A percentile compares a stretch with the other conserved stretches of the same genome.
Conservation (phyloP, 2,797 vertebrate genomes). For the Erethizon dorsatum region DNA sequence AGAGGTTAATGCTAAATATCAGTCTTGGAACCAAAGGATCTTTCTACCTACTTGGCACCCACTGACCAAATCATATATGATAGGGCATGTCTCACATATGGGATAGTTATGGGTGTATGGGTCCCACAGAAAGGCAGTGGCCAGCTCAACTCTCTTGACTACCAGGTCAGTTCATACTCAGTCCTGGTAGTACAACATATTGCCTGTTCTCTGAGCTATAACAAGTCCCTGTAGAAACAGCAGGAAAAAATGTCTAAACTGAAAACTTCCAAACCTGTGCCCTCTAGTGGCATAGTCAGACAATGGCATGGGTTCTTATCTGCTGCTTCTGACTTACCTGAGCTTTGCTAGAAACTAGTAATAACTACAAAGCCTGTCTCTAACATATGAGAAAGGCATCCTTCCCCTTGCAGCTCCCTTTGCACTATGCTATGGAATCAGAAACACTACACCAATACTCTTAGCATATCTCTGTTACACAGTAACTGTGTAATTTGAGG, state of each 20-base stretch:
- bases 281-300: slow-evolving; percentile 64
- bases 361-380: not conserved
- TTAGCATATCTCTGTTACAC: not conserved
- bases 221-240: not conserved
- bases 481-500: not conserved
- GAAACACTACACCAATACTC: not conserved
- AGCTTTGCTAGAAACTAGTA: not conserved
- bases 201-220: not conserved
- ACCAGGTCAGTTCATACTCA: not conserved
- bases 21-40: not conserved
- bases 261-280: slow-evolving; percentile 55
- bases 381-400: not conserved
- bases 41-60: not conserved
- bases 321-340: slow-evolving; percentile 9
- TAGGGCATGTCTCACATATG: not conserved
- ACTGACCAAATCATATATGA: not conserved
- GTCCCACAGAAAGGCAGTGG: not conserved
- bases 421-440: not conserved
- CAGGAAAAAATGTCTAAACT: not conserved
- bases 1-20: not conserved
- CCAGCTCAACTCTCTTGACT: not conserved
- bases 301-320: slow-evolving; percentile 19
- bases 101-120: not conserved
- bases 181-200: not conserved
- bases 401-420: not conserved